Evolutionary conservation across 2,797 vertebrate genomes (phyloP), one percentile per base, ranked within the genome.

Genomic region (Yasuhikotakia modesta): DNA sequence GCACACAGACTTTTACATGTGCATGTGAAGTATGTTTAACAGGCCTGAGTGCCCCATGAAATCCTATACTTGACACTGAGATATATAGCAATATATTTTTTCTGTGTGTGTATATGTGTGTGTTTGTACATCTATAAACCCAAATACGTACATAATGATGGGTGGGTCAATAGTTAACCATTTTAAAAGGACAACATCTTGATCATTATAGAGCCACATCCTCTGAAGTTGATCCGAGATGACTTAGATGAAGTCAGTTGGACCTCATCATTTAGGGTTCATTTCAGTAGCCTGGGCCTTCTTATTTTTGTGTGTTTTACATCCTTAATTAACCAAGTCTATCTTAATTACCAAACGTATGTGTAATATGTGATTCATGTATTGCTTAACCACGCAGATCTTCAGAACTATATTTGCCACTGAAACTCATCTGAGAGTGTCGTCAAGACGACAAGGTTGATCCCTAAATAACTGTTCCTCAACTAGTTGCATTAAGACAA

Each of bases 391-490:
- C 17, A 8, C 27, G 10, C 45, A 35, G 11, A 45, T 67, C 21
- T 45, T 67, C 2, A 27, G 7, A 76, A 58, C 52, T 67, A 76
- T 76, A 32, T 67, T 76, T 76, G n/a, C 11, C 17, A 32, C 39
- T 67, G 14, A 46, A 76, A 22, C 39, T 53, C 22, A 58, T 45
- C 45, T 46, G 39, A 21, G 7, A 14, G 52, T 46, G 73, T 67
- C 30, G 50, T 57, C 73, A 76, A 67, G 52, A 76, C 64, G n/a
- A 76, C 64, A 76, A 46, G 7, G 39, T 57, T 21, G 64, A 75
- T 57, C 50, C 63, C 57, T 30, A 66, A 75, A 75, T 75, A 66
- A 27, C 32, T 66, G 11, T 66, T 61, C n/a, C 27, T n/a, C 6
- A 66, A 19, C 11, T 45, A 11, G 35, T 32, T 32, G 16, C 58